Conservation (phyloP, 2,113 vertebrate genomes). For the Bos javanicus region DNA sequence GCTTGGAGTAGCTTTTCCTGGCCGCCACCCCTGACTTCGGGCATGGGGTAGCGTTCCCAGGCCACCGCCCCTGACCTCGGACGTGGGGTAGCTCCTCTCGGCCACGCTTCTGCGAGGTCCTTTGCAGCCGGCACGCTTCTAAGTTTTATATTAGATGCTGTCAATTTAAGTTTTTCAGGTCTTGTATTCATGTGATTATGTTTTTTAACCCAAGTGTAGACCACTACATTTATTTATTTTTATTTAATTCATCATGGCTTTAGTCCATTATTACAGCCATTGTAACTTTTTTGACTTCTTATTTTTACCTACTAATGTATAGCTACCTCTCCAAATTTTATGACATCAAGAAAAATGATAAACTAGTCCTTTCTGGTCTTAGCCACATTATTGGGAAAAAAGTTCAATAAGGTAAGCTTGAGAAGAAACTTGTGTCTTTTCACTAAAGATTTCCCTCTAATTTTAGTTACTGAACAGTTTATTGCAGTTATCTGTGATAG, state of each 20-base stretch:
- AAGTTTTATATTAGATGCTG: not conserved
- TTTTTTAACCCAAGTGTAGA: not conserved
- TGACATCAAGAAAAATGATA: not conserved
- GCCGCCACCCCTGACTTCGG: too few relatives aligned
- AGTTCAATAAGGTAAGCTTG: not conserved
- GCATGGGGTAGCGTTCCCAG: too few relatives aligned
- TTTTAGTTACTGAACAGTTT: not conserved
- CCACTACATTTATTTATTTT: not conserved
- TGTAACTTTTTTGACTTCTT: not conserved
- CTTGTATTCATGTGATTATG: not conserved
- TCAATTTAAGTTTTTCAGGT: not conserved
- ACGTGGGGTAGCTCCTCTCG: accelerated
- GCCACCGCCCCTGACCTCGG: too few relatives aligned
- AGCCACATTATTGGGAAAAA: not conserved
- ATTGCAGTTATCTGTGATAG: not conserved
- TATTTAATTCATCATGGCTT: not conserved
- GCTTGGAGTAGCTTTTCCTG: too few relatives aligned
- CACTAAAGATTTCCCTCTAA: not conserved
- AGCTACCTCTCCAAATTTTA: not conserved
- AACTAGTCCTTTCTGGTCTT: not conserved
- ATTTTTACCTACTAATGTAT: not conserved
- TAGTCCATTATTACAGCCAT: not conserved
- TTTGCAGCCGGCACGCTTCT: accelerated
- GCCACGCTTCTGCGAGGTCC: too few relatives aligned
- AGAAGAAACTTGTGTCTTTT: not conserved